Evolutionary conservation across 2,888 invertebrate species (phyloP), one percentile per base, ranked within the genome.

Genomic region (Cheilosia vernalis): DNA sequence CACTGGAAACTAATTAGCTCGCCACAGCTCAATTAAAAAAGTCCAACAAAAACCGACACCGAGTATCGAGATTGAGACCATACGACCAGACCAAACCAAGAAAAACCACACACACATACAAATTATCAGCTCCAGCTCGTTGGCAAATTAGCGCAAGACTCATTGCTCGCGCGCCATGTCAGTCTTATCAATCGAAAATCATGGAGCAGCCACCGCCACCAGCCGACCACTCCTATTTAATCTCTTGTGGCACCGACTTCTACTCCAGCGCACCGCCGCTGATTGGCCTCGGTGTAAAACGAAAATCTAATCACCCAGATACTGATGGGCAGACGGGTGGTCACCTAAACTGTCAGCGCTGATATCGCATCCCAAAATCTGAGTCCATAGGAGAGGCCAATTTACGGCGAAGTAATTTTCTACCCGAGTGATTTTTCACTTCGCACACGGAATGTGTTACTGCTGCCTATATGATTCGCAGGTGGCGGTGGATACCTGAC

Each of bases 111-210:
- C 61, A 40, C 40, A 21, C 58, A 49, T 7, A 6, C 37, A 66
- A 44, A 30, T 72, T 80, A 77, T 85, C 81, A 67, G 53, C 51
- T 67, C 53, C 15, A 44, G 53, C 81, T 76, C 67, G 70, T 76
- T 81, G 72, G 72, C 76, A 72, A 85, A 85, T 85, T 85, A 81
- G 72, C 72, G 40, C 76, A 72, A 60, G 60, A 44, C 44, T 76
- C 44, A 85, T 81, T 85, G 81, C 81, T 67, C 44, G 85, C 72
- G 70, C 80, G 37, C 80, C 80, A 67, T 72, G 61, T 70, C 76
- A 81, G 37, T 67, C 67, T 76, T 85, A 85, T 85, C 81, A 80
- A 55, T 81, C 21, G 74, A 77, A 81, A 69, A 81, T 85, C 76
- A 85, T 81, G 66, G 55, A 47, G 53, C 72, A 47, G 55, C 51